Evolutionary conservation across 1,140 invertebrate genomes (phyloP), one percentile per base, ranked within the genome.

Genomic region (Drosophila azteca): DNA sequence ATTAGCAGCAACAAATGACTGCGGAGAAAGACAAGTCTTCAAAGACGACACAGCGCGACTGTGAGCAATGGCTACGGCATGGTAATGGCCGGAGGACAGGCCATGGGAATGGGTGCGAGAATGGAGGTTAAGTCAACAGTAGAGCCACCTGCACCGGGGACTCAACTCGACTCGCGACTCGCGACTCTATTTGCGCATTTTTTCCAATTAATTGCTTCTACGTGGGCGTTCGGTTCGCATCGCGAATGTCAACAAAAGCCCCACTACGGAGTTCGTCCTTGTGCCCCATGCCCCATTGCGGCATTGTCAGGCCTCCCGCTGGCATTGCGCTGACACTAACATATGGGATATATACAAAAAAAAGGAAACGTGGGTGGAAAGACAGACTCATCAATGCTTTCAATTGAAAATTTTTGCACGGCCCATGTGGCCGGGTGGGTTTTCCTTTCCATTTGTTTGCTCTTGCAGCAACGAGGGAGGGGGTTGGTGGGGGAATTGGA

Each of bases 131-230:
- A 82, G 78, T 78, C 79, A 68, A 87, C 74, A 75, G 57, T 71
- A 26, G 74, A 13, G 11, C 65, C 81, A 87, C 66, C 77, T 87
- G 82, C 68, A 64, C 26, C 51, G 6, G 35, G 13, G 43, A 31
- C 49, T 20, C 17, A 1, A 20, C 17, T 20, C 17, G 17, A 20
- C 17, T 20, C 17, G 45, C 49, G 29, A 22, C 17, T 39, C 50
- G 50, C 17, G 17, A 64, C 75, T 88, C 83, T 88, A 26, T 26
- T 26, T 26, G 79, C 79, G 68, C 83, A 82, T 88, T 83, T 85
- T 69, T 87, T 83, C 83, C 83, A 87, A 87, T 87, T 87, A 87
- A 87, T 87, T 85, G 79, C 78, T 67, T 79, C 67, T 82, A 88
- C 79, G 79, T 87, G 83, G 70, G 63, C 65, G 50, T 75, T 50